Evolutionary conservation across 2,888 invertebrate species (phyloP), one percentile per base, ranked within the genome.

Genomic region (Drosophila neotestacea): DNA sequence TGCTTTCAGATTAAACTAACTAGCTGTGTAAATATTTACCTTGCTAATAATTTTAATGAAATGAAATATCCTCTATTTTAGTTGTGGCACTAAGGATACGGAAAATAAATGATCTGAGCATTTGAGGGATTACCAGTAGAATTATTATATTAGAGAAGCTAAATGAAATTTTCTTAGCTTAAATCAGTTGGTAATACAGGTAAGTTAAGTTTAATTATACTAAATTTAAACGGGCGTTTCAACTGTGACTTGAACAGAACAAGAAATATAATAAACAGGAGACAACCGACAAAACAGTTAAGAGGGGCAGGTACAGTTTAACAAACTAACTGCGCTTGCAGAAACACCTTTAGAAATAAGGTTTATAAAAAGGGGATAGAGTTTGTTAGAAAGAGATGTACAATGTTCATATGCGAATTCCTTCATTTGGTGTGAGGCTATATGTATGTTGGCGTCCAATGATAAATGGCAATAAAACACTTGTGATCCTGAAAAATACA

Each of bases 381-480:
- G 22, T 22, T 22, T 22, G 22, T 22, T 22, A 22, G 69, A 82
- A 71, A 67, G 76, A 71, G 79, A 81, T 69, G 75, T 79, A 79
- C 75, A 22, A 82, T 74, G 79, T 6, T 7, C 32, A 32, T 32
- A 11, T 86, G 86, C 68, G 70, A 62, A 66, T 48, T 64, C 41
- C 46, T 51, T 39, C 47, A 16, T 42, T 46, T 16, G 73, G 70
- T 52, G 62, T 58, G 51, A 48, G 70, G 62, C 51, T 63, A 50
- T 73, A 65, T 66, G 67, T 54, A 64, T 63, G 68, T 65, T 60
- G 70, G 64, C 82, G 74, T 77, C 84, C 81, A 88, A 89, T 90
- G 91, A 91, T 91, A 91, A 90, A 90, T 91, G 91, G 90, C 88
- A 89, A 89, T 91, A 89, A 90, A 91, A 90, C 91, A 88, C 90